Evolutionary conservation across 2,888 invertebrate species (phyloP).

Genomic region (Lasioglossum malachurum): DNA sequence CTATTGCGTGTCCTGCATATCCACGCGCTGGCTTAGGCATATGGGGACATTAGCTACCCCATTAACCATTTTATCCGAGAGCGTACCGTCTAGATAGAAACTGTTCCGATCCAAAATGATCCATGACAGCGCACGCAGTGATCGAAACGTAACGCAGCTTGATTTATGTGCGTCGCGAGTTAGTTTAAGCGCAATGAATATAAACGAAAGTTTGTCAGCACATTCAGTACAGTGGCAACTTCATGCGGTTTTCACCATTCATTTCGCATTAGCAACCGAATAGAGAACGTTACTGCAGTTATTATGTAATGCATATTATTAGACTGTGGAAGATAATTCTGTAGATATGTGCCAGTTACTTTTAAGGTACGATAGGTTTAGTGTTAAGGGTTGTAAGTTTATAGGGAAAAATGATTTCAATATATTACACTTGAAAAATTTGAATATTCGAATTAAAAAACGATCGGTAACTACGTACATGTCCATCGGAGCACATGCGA

Average conservation of each 20-base stretch:
- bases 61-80: constrained; percentile 81
- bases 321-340: too few species aligned
- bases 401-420: too few species aligned
- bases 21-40: constrained; percentile 75
- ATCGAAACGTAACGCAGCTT: constrained; percentile 28
- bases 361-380: too few species aligned
- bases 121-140: constrained; percentile 38
- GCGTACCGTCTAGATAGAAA: constrained; percentile 50
- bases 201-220: not conserved
- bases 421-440: too few species aligned
- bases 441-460: not conserved
- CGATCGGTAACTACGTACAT: not conserved
- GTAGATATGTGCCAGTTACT: too few species aligned
- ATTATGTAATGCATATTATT: not conserved
- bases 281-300: not conserved
- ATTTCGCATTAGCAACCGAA: not conserved
- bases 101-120: constrained; percentile 42
- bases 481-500: not conserved
- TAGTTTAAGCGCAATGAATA: constrained; percentile 13
- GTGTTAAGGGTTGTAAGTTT: too few species aligned
- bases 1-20: constrained; percentile 78
- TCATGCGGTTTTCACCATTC: not conserved
- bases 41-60: constrained; percentile 82
- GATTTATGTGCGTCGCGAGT: constrained; percentile 23
- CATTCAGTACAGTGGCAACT: not conserved